Conservation (phyloP, 2,113 vertebrate genomes). For the Thinocorus orbignyianus region DNA sequence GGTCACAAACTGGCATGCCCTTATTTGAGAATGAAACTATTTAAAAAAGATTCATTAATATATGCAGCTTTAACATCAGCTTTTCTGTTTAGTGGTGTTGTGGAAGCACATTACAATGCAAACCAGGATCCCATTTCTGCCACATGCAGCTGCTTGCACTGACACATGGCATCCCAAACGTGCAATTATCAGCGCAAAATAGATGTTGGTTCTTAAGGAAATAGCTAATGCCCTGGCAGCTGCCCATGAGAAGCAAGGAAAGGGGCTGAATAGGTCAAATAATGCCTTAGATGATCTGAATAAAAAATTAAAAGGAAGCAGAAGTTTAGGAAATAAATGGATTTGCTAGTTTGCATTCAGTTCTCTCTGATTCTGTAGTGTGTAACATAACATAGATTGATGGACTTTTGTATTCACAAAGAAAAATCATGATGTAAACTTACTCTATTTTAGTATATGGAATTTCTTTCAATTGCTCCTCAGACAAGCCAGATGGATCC, state of each 20-base stretch:
- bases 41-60: neutral
- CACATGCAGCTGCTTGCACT: neutral
- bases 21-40: neutral
- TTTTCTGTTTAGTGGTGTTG: neutral
- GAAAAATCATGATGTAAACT: conserved; percentile 55
- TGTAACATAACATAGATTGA: neutral
- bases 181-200: conserved; percentile 5
- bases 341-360: neutral
- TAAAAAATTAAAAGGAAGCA: neutral
- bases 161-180: neutral
- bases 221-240: neutral
- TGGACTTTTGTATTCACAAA: neutral
- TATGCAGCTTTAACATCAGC: neutral
- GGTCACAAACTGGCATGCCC: neutral
- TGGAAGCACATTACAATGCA: conserved; percentile 14
- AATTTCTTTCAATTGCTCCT: conserved; percentile 90
- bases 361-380: neutral
- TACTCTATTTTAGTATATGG: conserved; percentile 91
- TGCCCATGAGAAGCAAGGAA: neutral
- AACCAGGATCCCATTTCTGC: neutral
- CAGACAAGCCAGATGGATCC: conserved; percentile 85
- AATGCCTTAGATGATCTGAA: neutral
- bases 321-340: neutral
- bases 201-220: neutral
- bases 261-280: neutral